phyloP scores from a whole-genome alignment of 2,113 vertebrate genomes.

The Murina feae region DNA sequence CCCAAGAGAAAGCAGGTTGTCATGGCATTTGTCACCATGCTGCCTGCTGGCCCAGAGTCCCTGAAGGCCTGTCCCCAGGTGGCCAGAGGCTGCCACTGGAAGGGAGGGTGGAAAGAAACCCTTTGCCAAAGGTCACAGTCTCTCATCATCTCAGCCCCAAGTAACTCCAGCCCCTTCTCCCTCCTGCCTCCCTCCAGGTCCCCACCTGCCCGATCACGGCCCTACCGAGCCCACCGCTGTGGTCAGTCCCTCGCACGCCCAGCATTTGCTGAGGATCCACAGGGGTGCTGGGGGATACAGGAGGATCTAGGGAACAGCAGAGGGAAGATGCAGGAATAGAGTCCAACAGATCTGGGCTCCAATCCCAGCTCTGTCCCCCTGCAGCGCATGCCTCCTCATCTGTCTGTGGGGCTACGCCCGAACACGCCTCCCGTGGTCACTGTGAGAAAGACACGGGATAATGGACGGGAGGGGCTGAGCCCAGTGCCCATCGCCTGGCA shows the following conservation, averaged over 20 bases:
- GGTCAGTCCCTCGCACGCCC: not conserved
- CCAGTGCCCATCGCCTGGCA: not conserved
- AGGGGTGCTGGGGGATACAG: too few species aligned
- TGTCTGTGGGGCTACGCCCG: not conserved
- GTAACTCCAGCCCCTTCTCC: not conserved
- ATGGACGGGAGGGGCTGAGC: fast-evolving
- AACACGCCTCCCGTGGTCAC: not conserved
- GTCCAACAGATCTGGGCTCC: not conserved
- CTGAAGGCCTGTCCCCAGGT: not conserved
- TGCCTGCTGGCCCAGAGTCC: conserved; percentile 22
- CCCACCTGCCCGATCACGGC: not conserved
- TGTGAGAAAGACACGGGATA: not conserved
- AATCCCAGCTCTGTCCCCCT: not conserved
- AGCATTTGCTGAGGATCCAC: not conserved
- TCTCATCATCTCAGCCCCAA: not conserved
- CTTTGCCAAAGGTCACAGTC: not conserved
- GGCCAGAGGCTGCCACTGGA: conserved; percentile 10
- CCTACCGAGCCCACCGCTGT: not conserved
- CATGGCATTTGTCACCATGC: conserved; percentile 22
- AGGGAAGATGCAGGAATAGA: not conserved
- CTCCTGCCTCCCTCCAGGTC: not conserved
- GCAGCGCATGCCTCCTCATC: not conserved
- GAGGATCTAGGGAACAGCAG: not conserved
- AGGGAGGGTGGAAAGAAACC: not conserved
- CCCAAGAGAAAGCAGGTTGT: conserved; percentile 34